phyloP scores from a whole-genome alignment of 2,797 vertebrate genomes.

The Bradypus variegatus region DNA sequence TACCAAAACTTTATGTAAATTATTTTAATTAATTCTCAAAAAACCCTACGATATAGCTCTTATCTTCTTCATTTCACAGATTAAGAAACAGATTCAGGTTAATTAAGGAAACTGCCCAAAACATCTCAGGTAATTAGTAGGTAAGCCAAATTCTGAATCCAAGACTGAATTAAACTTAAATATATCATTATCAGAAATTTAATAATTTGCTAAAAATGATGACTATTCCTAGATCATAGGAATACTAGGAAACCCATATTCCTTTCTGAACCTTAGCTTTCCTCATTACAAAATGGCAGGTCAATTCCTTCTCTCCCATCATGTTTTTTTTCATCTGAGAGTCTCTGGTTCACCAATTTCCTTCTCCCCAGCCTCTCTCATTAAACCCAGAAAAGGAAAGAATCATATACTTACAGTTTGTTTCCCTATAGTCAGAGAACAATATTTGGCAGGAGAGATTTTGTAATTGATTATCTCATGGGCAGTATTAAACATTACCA shows the following conservation, averaged over 20 bases:
- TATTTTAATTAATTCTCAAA: constrained; percentile 1
- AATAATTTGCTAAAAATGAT: background rate
- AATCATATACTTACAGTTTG: background rate
- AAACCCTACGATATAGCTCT: background rate
- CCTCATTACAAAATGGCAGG: background rate
- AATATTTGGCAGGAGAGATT: background rate
- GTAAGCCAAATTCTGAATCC: background rate
- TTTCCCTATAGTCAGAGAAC: background rate
- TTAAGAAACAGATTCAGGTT: background rate
- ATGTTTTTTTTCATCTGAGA: background rate
- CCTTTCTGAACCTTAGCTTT: background rate
- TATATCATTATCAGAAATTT: too few relatives aligned
- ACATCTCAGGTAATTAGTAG: background rate
- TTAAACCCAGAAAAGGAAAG: background rate
- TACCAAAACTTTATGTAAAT: background rate
- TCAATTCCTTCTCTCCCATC: background rate
- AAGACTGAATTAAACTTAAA: background rate
- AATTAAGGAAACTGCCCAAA: background rate
- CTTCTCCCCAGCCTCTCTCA: background rate
- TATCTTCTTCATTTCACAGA: background rate
- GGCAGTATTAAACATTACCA: background rate
- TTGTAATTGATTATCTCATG: background rate
- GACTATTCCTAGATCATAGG: background rate
- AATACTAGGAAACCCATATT: background rate
- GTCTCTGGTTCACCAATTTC: background rate